These are phyloP conservation scores for Ciconia nigra DNA, from an alignment of 2,797 vertebrate genomes.

Conservation along the genomic window DNA sequence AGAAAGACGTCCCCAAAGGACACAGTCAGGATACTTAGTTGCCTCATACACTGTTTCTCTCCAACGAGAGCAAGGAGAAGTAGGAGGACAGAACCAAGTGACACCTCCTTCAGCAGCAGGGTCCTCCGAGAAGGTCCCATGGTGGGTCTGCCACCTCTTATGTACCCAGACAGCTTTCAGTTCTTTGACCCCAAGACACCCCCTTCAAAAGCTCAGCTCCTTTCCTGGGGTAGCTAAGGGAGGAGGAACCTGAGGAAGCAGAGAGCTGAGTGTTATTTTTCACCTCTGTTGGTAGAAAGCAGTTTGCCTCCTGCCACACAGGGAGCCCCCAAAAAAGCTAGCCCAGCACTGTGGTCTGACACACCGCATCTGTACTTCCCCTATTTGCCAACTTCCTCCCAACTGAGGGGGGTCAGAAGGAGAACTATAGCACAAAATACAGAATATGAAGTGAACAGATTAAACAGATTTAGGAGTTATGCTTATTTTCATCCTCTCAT, in stretches of 20 bases:
- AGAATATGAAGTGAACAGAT: background rate
- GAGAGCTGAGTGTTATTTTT: background rate
- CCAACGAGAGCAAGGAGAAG: background rate
- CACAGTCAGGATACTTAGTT: background rate
- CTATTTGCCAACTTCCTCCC: background rate
- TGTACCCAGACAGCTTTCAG: background rate
- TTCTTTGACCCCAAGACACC: background rate
- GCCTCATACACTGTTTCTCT: background rate
- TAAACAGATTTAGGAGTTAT: background rate
- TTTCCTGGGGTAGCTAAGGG: background rate
- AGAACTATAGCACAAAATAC: accelerated
- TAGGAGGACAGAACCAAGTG: background rate
- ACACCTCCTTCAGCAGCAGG: background rate
- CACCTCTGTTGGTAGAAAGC: background rate
- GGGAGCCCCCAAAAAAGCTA: background rate
- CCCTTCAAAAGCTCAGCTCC: background rate
- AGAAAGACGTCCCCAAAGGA: background rate
- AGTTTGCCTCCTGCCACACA: background rate
- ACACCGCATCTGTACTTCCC: background rate
- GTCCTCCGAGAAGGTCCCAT: background rate
- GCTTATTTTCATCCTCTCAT: background rate
- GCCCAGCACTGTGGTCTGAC: background rate
- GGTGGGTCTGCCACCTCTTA: background rate
- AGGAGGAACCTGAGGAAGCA: background rate
- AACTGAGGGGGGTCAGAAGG: accelerated